phyloP scores from a whole-genome alignment of 1,140 invertebrate species.

The Drosophila mojavensis region DNA sequence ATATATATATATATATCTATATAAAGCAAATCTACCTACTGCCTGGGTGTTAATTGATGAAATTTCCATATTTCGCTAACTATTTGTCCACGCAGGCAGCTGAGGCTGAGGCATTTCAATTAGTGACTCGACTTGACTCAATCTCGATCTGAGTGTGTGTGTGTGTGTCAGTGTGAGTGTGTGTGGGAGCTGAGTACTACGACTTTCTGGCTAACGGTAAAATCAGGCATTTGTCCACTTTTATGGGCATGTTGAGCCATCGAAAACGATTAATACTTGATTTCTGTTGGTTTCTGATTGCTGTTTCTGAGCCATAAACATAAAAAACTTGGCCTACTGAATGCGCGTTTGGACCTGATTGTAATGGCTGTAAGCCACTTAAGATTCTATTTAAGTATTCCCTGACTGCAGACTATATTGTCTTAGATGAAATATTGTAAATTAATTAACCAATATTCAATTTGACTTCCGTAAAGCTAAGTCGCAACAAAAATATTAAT shows the following conservation, averaged over 20 bases:
- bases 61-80: slow-evolving; percentile 34
- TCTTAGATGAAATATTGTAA: slow-evolving; percentile 1
- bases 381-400: no score
- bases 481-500: neutral
- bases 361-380: slow-evolving; percentile 1
- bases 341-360: neutral
- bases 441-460: slow-evolving; percentile 11
- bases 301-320: neutral
- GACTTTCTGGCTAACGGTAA: slow-evolving; percentile 29
- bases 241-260: slow-evolving; percentile 46
- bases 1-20: neutral
- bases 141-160: slow-evolving; percentile 9
- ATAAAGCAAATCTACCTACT: neutral
- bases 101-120: slow-evolving; percentile 36
- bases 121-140: slow-evolving; percentile 15
- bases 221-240: slow-evolving; percentile 19
- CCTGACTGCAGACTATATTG: no score
- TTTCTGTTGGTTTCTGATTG: neutral
- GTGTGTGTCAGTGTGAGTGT: slow-evolving; percentile 12
- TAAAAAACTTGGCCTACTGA: slow-evolving; percentile 31
- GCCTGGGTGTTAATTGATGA: slow-evolving; percentile 43
- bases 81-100: slow-evolving; percentile 30
- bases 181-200: slow-evolving; percentile 11
- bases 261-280: slow-evolving; percentile 34
- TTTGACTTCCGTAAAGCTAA: slow-evolving; percentile 24